Percentiles rank a stretch among this genome's conserved stretches.
Conservation (phyloP, 2,888 invertebrate genomes). For the Drosophila stalkeri region DNA sequence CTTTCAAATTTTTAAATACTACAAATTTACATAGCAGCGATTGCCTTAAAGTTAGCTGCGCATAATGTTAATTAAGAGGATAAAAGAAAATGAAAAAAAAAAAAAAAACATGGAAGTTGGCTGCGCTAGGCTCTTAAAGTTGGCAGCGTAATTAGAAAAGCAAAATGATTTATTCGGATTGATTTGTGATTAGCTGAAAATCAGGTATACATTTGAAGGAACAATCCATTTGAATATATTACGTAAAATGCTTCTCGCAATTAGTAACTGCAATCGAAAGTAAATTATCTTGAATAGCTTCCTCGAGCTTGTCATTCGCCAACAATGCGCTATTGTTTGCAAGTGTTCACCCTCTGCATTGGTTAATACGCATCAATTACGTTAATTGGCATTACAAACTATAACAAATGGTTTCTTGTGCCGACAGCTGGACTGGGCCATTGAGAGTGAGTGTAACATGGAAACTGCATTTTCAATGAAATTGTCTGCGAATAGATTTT, state of each 20-base stretch:
- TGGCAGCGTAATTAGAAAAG: not conserved
- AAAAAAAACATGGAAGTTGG: not conserved
- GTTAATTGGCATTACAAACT: conserved; percentile 16
- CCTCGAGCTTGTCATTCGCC: not conserved
- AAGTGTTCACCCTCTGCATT: conserved; percentile 7
- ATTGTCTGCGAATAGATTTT: conserved; percentile 1
- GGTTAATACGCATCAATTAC: conserved; percentile 27
- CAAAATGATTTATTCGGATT: not conserved
- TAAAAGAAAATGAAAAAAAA: not conserved
- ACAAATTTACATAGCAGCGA: not conserved
- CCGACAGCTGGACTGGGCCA: not conserved
- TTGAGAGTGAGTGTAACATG: conserved; percentile 2
- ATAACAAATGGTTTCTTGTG: conserved; percentile 29
- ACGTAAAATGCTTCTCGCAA: not conserved
- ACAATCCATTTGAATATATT: not conserved
- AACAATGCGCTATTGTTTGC: conserved; percentile 14
- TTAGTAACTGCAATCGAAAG: not conserved
- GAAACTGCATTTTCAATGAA: conserved; percentile 14
- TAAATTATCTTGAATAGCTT: not conserved
- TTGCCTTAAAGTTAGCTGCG: conserved; percentile 5
- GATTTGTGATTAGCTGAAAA: not conserved
- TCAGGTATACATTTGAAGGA: not conserved
- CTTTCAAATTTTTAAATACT: not conserved
- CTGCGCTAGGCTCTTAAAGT: not conserved
- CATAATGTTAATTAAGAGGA: not conserved